phyloP scores from a whole-genome alignment of 2,113 vertebrate genomes.

The Scomber japonicus region DNA sequence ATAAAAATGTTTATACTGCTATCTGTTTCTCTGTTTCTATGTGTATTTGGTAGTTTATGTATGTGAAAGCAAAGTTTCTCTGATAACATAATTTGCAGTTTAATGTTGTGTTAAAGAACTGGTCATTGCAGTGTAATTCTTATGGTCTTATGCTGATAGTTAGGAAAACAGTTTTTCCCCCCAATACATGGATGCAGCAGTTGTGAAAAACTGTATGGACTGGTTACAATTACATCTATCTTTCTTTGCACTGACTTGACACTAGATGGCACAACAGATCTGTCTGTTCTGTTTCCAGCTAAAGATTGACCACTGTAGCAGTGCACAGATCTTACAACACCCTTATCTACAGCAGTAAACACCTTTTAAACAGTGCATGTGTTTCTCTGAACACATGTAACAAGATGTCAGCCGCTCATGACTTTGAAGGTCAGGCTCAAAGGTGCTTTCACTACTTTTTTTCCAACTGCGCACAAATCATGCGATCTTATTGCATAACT shows the following conservation, averaged over 20 bases:
- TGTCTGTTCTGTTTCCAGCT: not conserved
- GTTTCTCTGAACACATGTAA: not conserved
- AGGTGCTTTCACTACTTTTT: not conserved
- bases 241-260: slow-evolving; percentile 15
- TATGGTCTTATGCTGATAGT: not conserved
- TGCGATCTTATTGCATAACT: not conserved
- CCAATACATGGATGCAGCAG: not conserved
- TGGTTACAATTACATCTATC: not conserved
- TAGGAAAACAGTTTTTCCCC: not conserved
- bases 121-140: not conserved
- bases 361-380: not conserved
- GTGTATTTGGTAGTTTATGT: no score
- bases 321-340: not conserved
- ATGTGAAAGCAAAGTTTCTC: no score
- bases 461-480: not conserved
- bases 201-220: not conserved
- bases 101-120: not conserved
- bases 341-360: not conserved
- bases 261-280: slow-evolving; percentile 56
- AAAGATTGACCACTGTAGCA: not conserved
- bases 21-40: no score
- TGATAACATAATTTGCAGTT: not conserved
- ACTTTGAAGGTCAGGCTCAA: no score
- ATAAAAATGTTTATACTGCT: no score
- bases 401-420: not conserved